Percentiles rank a stretch among this genome's conserved stretches.
Conservation (phyloP, 2,113 vertebrate species). For the Rattus norvegicus region DNA sequence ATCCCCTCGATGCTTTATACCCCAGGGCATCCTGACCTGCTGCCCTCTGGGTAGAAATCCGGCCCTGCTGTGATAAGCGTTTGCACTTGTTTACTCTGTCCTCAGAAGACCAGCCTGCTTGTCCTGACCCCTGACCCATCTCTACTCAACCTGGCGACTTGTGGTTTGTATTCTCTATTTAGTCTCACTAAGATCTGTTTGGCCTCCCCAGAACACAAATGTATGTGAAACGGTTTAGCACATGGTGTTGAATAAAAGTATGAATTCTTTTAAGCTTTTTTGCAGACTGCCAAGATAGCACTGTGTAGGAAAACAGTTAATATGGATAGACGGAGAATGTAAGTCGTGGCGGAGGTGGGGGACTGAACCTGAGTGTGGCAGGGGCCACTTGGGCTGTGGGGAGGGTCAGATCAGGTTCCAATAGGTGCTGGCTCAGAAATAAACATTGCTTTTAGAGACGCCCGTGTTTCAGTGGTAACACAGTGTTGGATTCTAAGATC, state of each 20-base stretch:
- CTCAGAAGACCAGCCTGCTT: neutral
- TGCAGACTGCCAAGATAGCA: conserved; percentile 83
- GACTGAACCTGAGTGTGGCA: conserved; percentile 59
- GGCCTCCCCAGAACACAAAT: conserved; percentile 80
- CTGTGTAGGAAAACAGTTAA: conserved; percentile 84
- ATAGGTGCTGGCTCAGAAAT: neutral
- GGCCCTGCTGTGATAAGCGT: neutral
- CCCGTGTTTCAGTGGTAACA: conserved; percentile 58
- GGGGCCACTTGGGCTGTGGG: neutral
- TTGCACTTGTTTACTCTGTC: neutral
- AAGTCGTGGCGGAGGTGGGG: conserved; percentile 77
- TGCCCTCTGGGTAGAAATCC: neutral
- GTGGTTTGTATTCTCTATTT: conserved; percentile 77
- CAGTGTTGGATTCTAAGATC: conserved; percentile 70
- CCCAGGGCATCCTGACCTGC: neutral
- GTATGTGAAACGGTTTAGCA: conserved; percentile 84
- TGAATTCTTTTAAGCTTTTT: conserved; percentile 84
- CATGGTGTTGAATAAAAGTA: conserved; percentile 82
- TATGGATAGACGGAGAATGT: conserved; percentile 81
- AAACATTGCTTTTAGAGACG: conserved; percentile 14
- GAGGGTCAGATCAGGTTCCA: neutral
- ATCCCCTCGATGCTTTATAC: neutral
- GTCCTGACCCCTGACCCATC: conserved; percentile 35
- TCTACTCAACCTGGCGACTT: conserved; percentile 72
- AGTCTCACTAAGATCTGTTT: conserved; percentile 79